Conservation (phyloP, 2,888 invertebrate species). For the Choristoneura rosaceana region DNA sequence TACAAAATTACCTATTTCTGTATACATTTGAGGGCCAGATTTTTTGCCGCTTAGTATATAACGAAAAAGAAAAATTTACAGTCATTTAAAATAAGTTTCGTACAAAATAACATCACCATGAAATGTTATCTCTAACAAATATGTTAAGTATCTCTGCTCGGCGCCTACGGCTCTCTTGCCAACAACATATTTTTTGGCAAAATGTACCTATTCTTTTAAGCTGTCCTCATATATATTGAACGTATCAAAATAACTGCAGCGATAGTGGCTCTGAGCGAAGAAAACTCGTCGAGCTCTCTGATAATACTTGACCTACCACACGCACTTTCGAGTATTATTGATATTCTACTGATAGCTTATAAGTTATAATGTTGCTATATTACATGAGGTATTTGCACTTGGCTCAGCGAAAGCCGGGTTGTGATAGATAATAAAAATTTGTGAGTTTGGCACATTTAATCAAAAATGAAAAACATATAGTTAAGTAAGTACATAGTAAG, state of each 20-base stretch:
- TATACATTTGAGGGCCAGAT: too few relatives aligned
- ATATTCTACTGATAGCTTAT: conserved; percentile 24
- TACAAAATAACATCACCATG: neutral
- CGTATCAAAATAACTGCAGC: conserved; percentile 2
- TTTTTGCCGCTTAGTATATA: too few relatives aligned
- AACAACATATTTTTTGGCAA: conserved; percentile 12
- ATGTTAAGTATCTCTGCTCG: neutral
- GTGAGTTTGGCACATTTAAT: neutral
- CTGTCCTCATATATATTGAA: conserved; percentile 6
- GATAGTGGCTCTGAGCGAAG: conserved; percentile 19
- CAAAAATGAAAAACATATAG: neutral
- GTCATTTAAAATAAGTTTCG: neutral
- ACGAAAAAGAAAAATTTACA: too few relatives aligned
- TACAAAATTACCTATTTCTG: too few relatives aligned
- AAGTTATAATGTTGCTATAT: neutral
- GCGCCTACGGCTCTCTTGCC: conserved; percentile 7
- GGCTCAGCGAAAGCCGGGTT: neutral
- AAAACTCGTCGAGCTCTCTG: conserved; percentile 14
- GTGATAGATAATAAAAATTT: conserved; percentile 4
- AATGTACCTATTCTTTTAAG: neutral
- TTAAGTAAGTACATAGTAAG: too few relatives aligned
- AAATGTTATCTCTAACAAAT: neutral
- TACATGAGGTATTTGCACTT: conserved; percentile 11
- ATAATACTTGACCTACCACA: conserved; percentile 41
- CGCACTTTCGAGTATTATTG: conserved; percentile 35